Evolutionary conservation across 2,888 invertebrate genomes (phyloP), one percentile per base, ranked within the genome.

Genomic region (Meganola albula): DNA sequence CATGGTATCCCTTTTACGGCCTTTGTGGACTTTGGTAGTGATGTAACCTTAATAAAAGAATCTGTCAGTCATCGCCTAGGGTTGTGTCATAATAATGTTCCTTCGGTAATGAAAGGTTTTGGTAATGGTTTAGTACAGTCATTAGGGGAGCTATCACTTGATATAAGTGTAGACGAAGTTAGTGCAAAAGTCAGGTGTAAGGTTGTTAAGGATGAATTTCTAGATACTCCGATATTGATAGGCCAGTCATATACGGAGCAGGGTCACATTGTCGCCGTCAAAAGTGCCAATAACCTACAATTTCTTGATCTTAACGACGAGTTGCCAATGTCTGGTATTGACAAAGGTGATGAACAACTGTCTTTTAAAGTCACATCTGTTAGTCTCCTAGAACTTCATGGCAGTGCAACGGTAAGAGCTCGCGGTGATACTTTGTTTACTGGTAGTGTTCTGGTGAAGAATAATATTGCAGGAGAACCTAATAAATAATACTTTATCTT

Each of bases 21-120:
- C 14, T 2, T 26, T 10, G 10, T 26, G 10, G 25, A 26, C 16
- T 26, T 26, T 26, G 25, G 25, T 10, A 26, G 25, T 10, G 25
- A 26, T 7, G 25, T 26, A 2, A 9, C 25, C 2, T n/a, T 26
- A 11, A 26, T 26, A 2, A 26, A 9, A 14, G 14, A 26, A 4
- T 14, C 14, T 14, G 7, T 10, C 9, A 14, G 14, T 14, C 13
- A 3, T 5, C 6, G 2, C 13, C 10, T 26, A 14, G 25, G 25
- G 7, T n/a, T 26, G 10, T 3, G 2, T 3, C 10, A 10, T 7
- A 7, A 26, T 3, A 8, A n/a, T 3, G 3, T 14, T 10, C 9
- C 10, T 2, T 13, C 25, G 2, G 2, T 10, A 7, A 9, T 26
- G 10, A 26, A 26, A 14, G 24, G 24, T 12, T 24, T 24, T 10